phyloP scores from a whole-genome alignment of 1,140 invertebrate species.

The Cotesia typhae region DNA sequence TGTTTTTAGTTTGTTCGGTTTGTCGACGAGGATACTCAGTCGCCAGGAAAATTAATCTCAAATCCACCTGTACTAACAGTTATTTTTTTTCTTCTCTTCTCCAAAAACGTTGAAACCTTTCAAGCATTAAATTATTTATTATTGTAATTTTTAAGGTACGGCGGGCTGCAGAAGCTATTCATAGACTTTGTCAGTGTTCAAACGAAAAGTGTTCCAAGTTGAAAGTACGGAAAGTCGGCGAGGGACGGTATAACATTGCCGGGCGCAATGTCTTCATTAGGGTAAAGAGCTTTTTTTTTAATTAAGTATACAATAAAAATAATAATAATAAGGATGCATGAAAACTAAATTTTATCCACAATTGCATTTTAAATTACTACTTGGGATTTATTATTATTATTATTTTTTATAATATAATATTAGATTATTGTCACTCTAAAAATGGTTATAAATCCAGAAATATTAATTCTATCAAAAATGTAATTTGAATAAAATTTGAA shows the following conservation, averaged over 20 bases:
- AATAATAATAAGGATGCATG: background rate
- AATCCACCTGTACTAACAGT: too few species aligned
- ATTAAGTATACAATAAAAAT: background rate
- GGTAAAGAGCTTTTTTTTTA: conserved; percentile 37
- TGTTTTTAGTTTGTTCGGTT: too few species aligned
- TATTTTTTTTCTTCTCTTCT: background rate
- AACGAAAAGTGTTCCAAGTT: conserved; percentile 77
- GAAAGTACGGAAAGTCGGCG: conserved; percentile 80
- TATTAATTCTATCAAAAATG: too few species aligned
- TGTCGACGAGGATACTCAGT: too few species aligned
- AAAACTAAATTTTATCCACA: too few species aligned
- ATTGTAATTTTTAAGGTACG: conserved; percentile 67
- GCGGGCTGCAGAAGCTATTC: conserved; percentile 73
- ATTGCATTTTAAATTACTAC: too few species aligned
- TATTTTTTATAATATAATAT: background rate
- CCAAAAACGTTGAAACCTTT: background rate
- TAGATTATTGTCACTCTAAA: too few species aligned
- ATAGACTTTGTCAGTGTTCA: conserved; percentile 75
- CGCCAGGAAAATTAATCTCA: too few species aligned
- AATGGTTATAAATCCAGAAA: too few species aligned
- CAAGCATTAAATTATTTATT: conserved; percentile 2
- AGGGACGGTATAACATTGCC: conserved; percentile 84
- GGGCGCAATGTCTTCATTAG: conserved; percentile 78
- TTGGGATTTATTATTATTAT: background rate
- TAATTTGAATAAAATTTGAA: too few species aligned